phyloP scores from a whole-genome alignment of 2,797 vertebrate species.

The Tenualosa ilisha region DNA sequence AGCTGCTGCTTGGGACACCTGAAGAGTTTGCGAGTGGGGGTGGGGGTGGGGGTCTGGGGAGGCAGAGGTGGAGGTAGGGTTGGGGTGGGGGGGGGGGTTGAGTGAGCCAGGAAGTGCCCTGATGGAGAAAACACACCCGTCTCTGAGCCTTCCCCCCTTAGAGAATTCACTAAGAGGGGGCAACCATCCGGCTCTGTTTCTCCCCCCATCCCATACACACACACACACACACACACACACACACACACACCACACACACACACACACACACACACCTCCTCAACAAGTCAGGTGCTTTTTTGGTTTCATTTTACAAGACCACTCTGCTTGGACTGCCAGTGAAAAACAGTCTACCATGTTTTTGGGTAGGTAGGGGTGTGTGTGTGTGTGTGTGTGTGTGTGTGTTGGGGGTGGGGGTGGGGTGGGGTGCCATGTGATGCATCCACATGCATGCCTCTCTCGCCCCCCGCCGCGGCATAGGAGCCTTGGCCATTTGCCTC shows the following conservation, averaged over 20 bases:
- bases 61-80: not conserved
- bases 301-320: conserved; percentile 43
- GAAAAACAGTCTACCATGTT: not conserved
- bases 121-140: conserved; percentile 50
- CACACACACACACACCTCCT: not conserved
- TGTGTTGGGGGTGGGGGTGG: not conserved
- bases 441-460: not conserved
- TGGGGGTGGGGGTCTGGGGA: not conserved
- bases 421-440: not conserved
- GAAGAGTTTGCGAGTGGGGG: conserved; percentile 10
- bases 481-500: not conserved
- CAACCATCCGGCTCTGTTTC: conserved; percentile 42
- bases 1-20: conserved; percentile 26
- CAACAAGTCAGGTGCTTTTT: conserved; percentile 47
- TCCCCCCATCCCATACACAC: not conserved
- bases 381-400: too few species aligned
- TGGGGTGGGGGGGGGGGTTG: not conserved
- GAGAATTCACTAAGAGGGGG: conserved; percentile 39
- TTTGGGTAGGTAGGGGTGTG: too few species aligned
- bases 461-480: not conserved
- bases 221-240: not conserved
- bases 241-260: not conserved
- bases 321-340: conserved; percentile 32
- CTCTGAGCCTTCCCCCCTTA: conserved; percentile 27
- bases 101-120: conserved; percentile 35